Evolutionary conservation across 2,113 vertebrate genomes (phyloP), one percentile per base, ranked within the genome.

Genomic region (Rhea pennata): DNA sequence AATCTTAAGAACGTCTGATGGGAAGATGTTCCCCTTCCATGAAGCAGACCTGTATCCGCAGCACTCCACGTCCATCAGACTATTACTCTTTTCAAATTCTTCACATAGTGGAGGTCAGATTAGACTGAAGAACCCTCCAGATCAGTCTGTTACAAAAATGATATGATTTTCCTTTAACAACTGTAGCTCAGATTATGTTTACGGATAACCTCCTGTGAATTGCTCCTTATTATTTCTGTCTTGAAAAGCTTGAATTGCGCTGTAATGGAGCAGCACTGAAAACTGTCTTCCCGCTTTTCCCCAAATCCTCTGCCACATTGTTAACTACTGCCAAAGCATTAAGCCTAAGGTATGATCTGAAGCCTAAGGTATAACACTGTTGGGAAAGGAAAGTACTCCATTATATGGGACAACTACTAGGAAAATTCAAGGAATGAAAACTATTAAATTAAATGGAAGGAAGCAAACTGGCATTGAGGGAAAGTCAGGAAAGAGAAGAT

Each of bases 261-360:
- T 62, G 19, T 31, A 79, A 72, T 7, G 33, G 44, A 56, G 23
- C 16, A 33, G 46, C 44, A 29, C 51, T 65, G 31, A 53, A 87
- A 82, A 42, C 9, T 71, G 48, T 14, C 51, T 16, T 73, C 46
- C 69, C 40, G 58, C 7, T 22, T 33, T 90, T 69, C 2, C 0
- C 24, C 23, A 2, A 1, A 71, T 73, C 59, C 51, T 89, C 58
- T 48, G 26, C 36, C 7, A 54, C 0, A 0, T 16, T 86, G 29
- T 51, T 54, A 62, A 65, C 29, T 51, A 19, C 54, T 72, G 61
- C 39, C 42, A 23, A 36, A 72, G 23, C 51, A 65, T 14, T 61
- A 70, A 50, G 8, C 12, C 24, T 33, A 26, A 33, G 5, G 1
- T 65, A 20, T 10, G 15, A 17, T 61, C 51, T 87, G n/a, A n/a